Conservation (phyloP, 2,113 vertebrate genomes). For the Xiphorhynchus elegans region DNA sequence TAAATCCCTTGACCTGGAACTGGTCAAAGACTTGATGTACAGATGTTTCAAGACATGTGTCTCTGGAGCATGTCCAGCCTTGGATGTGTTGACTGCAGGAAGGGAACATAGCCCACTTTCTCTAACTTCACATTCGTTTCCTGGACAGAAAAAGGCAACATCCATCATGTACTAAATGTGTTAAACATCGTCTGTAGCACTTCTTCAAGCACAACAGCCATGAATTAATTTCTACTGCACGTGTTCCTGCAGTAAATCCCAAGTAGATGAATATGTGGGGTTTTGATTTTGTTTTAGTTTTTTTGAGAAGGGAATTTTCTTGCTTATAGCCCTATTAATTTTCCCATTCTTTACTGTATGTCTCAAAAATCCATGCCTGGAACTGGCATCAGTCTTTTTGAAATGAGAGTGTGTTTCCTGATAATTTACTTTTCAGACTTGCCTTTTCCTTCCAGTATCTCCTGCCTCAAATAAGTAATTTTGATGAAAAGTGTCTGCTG, state of each 20-base stretch:
- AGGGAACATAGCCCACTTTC: not conserved
- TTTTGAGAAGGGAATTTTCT: not conserved
- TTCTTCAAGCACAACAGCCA: conserved; percentile 16
- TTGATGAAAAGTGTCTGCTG: not conserved
- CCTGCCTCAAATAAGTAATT: not conserved
- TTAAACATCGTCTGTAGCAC: not conserved
- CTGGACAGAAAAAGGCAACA: conserved; percentile 34
- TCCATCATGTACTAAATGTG: conserved; percentile 45
- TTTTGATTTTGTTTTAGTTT: not conserved
- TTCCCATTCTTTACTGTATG: not conserved
- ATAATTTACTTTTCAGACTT: conserved; percentile 31
- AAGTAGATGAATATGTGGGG: not conserved
- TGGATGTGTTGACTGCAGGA: conserved; percentile 9
- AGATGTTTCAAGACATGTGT: conserved; percentile 24
- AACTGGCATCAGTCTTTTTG: not conserved
- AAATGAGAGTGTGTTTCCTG: not conserved
- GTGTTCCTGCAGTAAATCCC: conserved; percentile 13
- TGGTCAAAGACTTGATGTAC: not conserved
- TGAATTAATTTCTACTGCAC: conserved; percentile 35
- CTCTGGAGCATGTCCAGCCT: conserved; percentile 3
- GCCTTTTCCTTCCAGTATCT: not conserved
- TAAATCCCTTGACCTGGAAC: not conserved
- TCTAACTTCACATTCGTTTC: conserved; percentile 32
- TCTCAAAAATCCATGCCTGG: not conserved
- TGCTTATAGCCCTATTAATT: not conserved